A percentile compares a stretch with the other conserved stretches of the same genome.
These are phyloP conservation scores for Blennius ocellaris DNA, from an alignment of 2,113 vertebrate species.

Conservation along the genomic window DNA sequence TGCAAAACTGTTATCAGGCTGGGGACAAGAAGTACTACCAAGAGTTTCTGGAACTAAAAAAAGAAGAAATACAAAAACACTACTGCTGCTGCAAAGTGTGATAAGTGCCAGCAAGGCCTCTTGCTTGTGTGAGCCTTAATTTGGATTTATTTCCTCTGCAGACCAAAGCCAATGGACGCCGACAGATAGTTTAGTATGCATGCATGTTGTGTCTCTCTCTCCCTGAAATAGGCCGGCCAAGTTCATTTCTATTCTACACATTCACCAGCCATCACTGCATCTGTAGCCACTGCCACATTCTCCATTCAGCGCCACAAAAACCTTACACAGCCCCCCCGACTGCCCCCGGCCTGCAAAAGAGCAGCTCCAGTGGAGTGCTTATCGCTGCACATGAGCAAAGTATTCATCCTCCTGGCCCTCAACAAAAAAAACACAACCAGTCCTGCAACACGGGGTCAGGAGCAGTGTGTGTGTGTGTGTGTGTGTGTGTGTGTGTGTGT, in stretches of 20 bases:
- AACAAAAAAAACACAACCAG: not conserved
- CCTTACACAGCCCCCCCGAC: constrained; percentile 36
- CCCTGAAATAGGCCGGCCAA: constrained; percentile 52
- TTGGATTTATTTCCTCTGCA: constrained; percentile 42
- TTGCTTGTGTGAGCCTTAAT: not conserved
- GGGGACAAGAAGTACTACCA: not conserved
- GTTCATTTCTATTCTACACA: constrained; percentile 69
- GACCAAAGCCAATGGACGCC: not conserved
- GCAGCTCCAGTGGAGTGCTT: constrained; percentile 26
- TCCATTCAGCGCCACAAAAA: constrained; percentile 60
- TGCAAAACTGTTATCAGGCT: constrained; percentile 1
- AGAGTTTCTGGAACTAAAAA: not conserved
- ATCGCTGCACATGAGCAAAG: constrained; percentile 27
- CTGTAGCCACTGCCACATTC: constrained; percentile 68
- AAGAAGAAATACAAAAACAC: no score
- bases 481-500: no score
- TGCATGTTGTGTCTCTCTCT: constrained; percentile 27
- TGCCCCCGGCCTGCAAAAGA: constrained; percentile 23
- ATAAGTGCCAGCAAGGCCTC: not conserved
- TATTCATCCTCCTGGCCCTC: constrained; percentile 1
- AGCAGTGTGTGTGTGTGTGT: constrained; percentile 19
- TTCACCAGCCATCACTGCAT: constrained; percentile 47
- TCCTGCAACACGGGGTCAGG: not conserved
- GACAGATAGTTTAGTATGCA: constrained; percentile 22
- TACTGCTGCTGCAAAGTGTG: not conserved